phyloP scores from a whole-genome alignment of 2,797 vertebrate genomes.

The Sus cebifrons region DNA sequence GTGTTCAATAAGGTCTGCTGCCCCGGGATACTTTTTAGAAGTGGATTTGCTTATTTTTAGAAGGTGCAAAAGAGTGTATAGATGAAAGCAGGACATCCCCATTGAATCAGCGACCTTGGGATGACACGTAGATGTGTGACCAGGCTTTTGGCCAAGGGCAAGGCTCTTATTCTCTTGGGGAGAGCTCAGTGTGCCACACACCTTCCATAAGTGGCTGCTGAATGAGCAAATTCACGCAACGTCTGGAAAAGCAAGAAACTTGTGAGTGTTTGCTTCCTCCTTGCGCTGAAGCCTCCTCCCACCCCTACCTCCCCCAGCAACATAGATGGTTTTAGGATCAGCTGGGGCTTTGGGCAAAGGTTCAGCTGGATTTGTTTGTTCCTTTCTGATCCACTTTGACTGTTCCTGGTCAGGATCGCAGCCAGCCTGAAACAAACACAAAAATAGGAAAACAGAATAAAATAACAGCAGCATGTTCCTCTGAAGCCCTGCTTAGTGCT shows the following conservation, averaged over 20 bases:
- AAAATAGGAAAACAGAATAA: constrained; percentile 75
- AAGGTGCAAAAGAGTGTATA: background rate
- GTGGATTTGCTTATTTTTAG: background rate
- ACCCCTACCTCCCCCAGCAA: background rate
- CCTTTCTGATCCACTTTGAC: constrained; percentile 74
- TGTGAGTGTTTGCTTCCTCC: background rate
- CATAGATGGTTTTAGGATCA: constrained; percentile 60
- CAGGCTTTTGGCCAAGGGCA: background rate
- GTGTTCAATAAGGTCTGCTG: background rate
- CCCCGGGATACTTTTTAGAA: background rate
- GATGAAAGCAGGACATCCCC: background rate
- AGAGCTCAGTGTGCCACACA: background rate
- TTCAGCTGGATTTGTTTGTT: constrained; percentile 72
- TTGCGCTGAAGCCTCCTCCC: background rate
- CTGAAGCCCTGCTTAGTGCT: constrained; percentile 81
- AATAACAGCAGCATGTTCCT: constrained; percentile 71
- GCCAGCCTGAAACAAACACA: constrained; percentile 72
- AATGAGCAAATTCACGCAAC: background rate
- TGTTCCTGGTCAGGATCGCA: constrained; percentile 70
- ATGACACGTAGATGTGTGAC: background rate
- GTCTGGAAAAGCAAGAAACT: background rate
- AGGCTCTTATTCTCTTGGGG: background rate
- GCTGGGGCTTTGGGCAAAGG: constrained; percentile 50
- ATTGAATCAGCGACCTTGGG: background rate
- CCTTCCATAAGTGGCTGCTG: background rate